phyloP scores from a whole-genome alignment of 2,113 vertebrate species.

The Equus przewalskii region DNA sequence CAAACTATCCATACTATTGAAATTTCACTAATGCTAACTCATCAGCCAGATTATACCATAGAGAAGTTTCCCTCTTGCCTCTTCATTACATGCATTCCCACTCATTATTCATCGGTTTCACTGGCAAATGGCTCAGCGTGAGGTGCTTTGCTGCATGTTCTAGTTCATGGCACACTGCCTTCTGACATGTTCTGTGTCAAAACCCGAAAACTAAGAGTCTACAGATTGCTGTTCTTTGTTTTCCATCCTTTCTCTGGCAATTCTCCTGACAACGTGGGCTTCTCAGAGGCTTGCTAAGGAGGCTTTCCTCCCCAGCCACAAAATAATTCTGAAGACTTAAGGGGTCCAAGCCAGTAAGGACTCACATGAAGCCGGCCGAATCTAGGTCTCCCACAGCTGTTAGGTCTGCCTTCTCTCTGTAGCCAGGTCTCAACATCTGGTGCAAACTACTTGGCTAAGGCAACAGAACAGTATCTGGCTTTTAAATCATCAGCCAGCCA shows the following conservation, averaged over 20 bases:
- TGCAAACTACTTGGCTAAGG: conserved; percentile 66
- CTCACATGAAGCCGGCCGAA: conserved; percentile 75
- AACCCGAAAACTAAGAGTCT: neutral
- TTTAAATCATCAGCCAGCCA: conserved; percentile 74
- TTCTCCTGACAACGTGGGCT: neutral
- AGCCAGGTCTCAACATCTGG: conserved; percentile 75
- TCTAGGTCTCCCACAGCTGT: conserved; percentile 76
- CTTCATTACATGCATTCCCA: neutral
- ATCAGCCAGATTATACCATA: neutral
- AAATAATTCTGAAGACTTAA: conserved; percentile 63
- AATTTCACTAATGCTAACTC: neutral
- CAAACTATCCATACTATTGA: neutral
- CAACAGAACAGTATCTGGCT: conserved; percentile 77
- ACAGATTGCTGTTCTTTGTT: neutral
- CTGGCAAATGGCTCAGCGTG: neutral
- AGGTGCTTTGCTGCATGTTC: neutral
- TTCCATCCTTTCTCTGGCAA: conserved; percentile 33
- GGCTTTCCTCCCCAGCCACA: neutral
- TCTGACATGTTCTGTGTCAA: neutral
- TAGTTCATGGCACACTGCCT: neutral
- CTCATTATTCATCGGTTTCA: neutral
- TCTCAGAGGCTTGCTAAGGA: neutral
- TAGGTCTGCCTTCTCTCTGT: conserved; percentile 72
- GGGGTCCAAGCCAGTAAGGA: conserved; percentile 18
- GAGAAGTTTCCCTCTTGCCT: neutral